Evolutionary conservation across 2,113 vertebrate species (phyloP), one percentile per base, ranked within the genome.

Genomic region (Ciconia stormi): DNA sequence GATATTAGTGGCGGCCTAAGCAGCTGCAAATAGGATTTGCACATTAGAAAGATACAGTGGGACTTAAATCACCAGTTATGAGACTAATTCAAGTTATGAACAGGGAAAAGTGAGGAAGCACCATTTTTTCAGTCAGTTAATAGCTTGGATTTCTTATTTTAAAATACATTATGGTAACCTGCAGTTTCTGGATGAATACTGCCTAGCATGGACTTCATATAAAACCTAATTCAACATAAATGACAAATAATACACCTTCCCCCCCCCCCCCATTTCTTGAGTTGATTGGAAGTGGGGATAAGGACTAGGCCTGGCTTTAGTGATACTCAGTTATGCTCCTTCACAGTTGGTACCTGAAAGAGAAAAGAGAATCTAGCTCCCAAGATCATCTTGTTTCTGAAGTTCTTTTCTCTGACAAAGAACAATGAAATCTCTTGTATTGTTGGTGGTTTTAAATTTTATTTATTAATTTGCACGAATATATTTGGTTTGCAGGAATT

Each of bases 401-500:
- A 65, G 40, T 93, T 47, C 29, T 74, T 80, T 63, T 42, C 16
- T 56, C 26, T 49, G 16, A 72, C 29, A 71, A 70, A 70, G 25
- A 78, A 55, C 59, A 38, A 9, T 65, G 4, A 58, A 59, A 49
- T 86, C 2, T 53, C 47, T 56, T 79, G 38, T 88, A 18, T 61
- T 56, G 30, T 26, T 87, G 50, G 4, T 21, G 61, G 40, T 29
- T 15, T 36, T 9, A 32, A 21, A 18, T 56, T 56, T 53, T 18
- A 21, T 29, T 89, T 93, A 29, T 91, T 90, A 79, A 53, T 89
- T 95, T n/a, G 10, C 47, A 93, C 26, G 34, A 85, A 76, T 49
- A 8, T 25, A 20, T 97, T 98, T 98, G 22, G 61, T 90, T 98
- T 98, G 67, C 97, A 98, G 98, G 97, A 96, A 92, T 96, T 93